Base-by-base conservation (phyloP, 1,140 invertebrate genomes). In the Ericerus pela region DNA sequence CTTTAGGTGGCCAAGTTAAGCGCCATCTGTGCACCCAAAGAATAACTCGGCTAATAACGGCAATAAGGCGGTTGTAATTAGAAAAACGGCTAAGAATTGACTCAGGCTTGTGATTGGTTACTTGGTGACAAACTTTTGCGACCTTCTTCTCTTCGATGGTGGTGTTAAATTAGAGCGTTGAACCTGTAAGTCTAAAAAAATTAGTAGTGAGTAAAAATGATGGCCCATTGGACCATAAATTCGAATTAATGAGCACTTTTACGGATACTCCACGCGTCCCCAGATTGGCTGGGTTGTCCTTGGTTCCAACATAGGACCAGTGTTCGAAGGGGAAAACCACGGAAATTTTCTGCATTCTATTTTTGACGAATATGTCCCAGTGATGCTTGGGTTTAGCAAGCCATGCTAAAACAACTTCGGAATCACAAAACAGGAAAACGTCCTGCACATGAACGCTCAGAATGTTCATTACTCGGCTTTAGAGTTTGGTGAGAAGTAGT, bases 401-500 rank as follows among this genome's bases (percentile, higher is more conserved):
- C 30, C 30, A 33, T 33, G n/a, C 30, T n/a, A 33, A n/a, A 33
- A 33, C 30, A 10, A 33, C n/a, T n/a, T 8, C n/a, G 8, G 30
- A 33, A n/a, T 33, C 30, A n/a, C 30, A 33, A 33, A 10, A 33
- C 8, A n/a, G 8, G 8, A 10, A 10, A n/a, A n/a, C 30, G n/a
- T 33, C 8, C 30, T 10, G 8, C 30, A 33, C 8, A n/a, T 33
- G 8, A n/a, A 10, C 8, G 8, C 30, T n/a, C n/a, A 33, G 30
- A 10, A 33, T 33, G 30, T n/a, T n/a, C n/a, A 8, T 33, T 10
- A 33, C 30, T 33, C 30, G 30, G 8, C 8, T 43, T 22, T 10
- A 10, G 27, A 68, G 54, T 51, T 63, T 16, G 0, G 62, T 53
- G 8, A 64, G 58, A 26, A 70, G 30, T 16, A 66, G 2, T 1